Conservation (phyloP, 2,888 invertebrate genomes). For the Cremastinae sp. region DNA sequence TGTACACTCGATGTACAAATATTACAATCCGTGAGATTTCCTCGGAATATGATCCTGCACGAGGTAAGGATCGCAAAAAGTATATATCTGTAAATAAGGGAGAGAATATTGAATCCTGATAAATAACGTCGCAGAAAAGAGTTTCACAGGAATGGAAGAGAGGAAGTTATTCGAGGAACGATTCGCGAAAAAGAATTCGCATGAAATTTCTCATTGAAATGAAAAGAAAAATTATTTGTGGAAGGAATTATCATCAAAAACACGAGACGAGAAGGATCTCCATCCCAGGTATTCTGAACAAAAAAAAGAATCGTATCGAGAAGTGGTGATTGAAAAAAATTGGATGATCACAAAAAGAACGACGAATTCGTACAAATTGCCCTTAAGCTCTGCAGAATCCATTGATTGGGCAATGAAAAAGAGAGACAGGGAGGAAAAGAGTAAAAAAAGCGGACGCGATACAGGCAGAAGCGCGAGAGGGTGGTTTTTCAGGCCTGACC, state of each 20-base stretch:
- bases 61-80: not conserved
- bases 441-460: conserved; percentile 12
- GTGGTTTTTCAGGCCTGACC: conserved; percentile 41
- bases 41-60: not conserved
- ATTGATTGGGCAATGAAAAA: conserved; percentile 56
- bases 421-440: conserved; percentile 26
- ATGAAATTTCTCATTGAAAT: not conserved
- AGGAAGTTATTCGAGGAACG: too few relatives aligned
- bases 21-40: conserved; percentile 2
- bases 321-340: not conserved
- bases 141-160: too few relatives aligned
- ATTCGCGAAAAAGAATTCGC: too few relatives aligned
- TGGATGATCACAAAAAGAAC: not conserved
- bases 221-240: not conserved
- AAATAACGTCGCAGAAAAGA: too few relatives aligned
- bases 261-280: not conserved
- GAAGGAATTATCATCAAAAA: not conserved
- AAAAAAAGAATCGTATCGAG: conserved; percentile 23
- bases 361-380: conserved; percentile 52
- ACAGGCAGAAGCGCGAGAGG: not conserved
- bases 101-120: not conserved
- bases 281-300: not conserved
- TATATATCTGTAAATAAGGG: not conserved
- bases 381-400: conserved; percentile 43
- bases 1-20: not conserved